Evolutionary conservation across 2,888 invertebrate genomes (phyloP).

Genomic region (Lydus trimaculatus): DNA sequence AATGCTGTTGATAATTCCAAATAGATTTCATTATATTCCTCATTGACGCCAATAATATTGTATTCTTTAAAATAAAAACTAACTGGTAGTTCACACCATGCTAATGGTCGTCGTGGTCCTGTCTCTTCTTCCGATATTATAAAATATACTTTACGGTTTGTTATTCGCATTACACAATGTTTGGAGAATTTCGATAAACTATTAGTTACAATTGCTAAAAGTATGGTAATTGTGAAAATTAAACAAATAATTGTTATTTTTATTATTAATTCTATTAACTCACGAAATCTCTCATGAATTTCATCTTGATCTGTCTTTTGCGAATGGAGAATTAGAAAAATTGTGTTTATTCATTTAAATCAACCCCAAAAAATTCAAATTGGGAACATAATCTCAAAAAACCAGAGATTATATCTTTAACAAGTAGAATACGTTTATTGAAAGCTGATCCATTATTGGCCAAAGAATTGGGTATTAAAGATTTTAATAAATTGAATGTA

Average conservation of each 20-base stretch:
- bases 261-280: slow-evolving; percentile 61
- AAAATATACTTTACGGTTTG: slow-evolving; percentile 72
- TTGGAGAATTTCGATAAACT: slow-evolving; percentile 81
- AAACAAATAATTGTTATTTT: no score
- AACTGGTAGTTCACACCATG: slow-evolving; percentile 81
- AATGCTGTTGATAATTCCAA: slow-evolving; percentile 77
- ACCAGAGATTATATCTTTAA: no score
- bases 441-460: slow-evolving; percentile 46
- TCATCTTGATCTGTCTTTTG: slow-evolving; percentile 64
- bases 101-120: slow-evolving; percentile 64
- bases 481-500: slow-evolving; percentile 21
- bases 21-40: slow-evolving; percentile 80
- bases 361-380: neutral
- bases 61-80: slow-evolving; percentile 86
- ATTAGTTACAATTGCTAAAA: slow-evolving; percentile 71
- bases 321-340: no score
- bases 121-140: slow-evolving; percentile 78
- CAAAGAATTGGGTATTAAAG: slow-evolving; percentile 34
- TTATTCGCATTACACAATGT: slow-evolving; percentile 75
- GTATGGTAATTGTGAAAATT: neutral
- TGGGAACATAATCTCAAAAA: neutral
- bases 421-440: no score
- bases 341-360: neutral
- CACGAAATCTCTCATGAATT: slow-evolving; percentile 77
- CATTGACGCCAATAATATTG: slow-evolving; percentile 78